Conservation (phyloP, 2,888 invertebrate genomes). For the Lysandra coridon region DNA sequence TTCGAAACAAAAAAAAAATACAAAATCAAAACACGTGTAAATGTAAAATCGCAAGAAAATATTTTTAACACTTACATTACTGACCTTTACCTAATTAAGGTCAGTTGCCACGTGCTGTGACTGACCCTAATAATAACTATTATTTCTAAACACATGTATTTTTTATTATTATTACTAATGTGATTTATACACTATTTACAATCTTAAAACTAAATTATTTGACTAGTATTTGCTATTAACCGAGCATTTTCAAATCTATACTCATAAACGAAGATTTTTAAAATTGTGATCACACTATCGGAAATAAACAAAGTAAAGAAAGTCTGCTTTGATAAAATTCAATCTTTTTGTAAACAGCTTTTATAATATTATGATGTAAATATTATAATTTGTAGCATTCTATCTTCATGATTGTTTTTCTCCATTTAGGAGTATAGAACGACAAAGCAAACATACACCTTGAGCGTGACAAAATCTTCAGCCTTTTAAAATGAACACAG, state of each 20-base stretch:
- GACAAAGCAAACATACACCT: constrained; percentile 22
- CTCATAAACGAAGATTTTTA: neutral
- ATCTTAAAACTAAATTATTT: neutral
- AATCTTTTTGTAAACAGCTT: too few relatives aligned
- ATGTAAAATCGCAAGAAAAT: too few relatives aligned
- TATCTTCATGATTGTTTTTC: neutral
- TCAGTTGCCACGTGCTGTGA: neutral
- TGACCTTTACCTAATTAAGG: neutral
- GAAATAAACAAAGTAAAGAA: neutral
- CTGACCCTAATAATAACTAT: neutral
- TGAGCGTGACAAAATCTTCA: constrained; percentile 22
- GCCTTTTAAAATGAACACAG: constrained; percentile 30
- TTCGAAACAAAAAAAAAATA: too few relatives aligned
- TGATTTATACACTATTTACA: neutral
- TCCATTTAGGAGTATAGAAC: neutral
- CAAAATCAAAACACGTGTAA: too few relatives aligned
- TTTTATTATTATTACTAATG: neutral
- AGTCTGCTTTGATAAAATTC: too few relatives aligned
- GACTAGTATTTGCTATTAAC: neutral
- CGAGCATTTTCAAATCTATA: neutral
- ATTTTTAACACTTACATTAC: too few relatives aligned
- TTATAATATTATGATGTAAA: too few relatives aligned
- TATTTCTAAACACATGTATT: neutral
- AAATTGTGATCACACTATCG: neutral
- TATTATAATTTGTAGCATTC: too few relatives aligned